A percentile compares a stretch with the other conserved stretches of the same genome.
phyloP scores from a whole-genome alignment of 2,888 invertebrate genomes.

The Acrobasis repandana region DNA sequence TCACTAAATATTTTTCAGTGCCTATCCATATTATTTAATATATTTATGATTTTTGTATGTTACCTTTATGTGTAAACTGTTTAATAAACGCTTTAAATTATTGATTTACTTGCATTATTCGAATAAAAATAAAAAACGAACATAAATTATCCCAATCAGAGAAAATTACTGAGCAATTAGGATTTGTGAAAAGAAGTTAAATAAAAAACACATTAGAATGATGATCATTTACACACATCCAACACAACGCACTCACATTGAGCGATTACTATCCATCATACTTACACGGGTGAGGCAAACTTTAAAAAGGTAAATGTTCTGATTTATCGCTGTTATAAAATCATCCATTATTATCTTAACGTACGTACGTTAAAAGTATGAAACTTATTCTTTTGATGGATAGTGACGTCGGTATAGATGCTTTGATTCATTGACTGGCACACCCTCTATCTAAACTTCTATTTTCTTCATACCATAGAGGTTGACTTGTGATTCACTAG shows the following conservation, averaged over 20 bases:
- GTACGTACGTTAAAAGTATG: not conserved
- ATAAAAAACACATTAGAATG: constrained; percentile 18
- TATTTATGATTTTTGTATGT: constrained; percentile 79
- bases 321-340: not conserved
- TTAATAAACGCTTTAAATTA: constrained; percentile 80
- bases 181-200: constrained; percentile 4
- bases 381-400: constrained; percentile 43
- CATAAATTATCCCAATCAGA: constrained; percentile 32
- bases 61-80: constrained; percentile 79
- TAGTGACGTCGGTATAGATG: constrained; percentile 52
- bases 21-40: constrained; percentile 66
- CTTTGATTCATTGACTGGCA: constrained; percentile 67
- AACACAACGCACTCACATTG: constrained; percentile 56
- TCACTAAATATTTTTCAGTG: constrained; percentile 69
- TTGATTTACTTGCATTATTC: constrained; percentile 77
- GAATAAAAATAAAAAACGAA: constrained; percentile 47
- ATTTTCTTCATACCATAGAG: constrained; percentile 60
- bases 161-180: not conserved
- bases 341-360: not conserved
- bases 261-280: constrained; percentile 54
- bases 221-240: constrained; percentile 36
- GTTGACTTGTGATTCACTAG: constrained; percentile 62
- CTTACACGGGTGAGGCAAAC: not conserved
- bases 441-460: constrained; percentile 64
- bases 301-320: not conserved